Percentiles rank a stretch among this genome's conserved stretches.
These are phyloP conservation scores for Volucella inflata DNA, from an alignment of 2,888 invertebrate species.

Conservation along the genomic window DNA sequence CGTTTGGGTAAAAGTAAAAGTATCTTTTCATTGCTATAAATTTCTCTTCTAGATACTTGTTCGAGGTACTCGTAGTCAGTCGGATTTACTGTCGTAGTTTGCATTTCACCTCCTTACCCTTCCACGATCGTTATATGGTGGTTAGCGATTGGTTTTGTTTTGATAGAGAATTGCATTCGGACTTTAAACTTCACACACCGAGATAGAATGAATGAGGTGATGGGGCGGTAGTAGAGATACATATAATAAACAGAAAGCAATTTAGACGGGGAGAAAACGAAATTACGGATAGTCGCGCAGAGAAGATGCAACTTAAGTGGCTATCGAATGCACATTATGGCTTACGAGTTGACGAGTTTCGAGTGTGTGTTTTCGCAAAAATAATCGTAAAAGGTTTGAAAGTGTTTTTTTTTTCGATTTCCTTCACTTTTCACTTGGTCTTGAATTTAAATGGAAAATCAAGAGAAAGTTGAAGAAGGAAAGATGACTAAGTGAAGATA, in stretches of 20 bases:
- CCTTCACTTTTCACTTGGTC: neutral
- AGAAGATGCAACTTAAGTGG: constrained; percentile 3
- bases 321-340: constrained; percentile 18
- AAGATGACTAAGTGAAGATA: constrained; percentile 21
- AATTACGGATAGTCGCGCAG: neutral
- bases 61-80: no score
- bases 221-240: no score
- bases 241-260: constrained; percentile 19
- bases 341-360: no score
- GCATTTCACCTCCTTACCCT: no score
- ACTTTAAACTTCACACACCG: no score
- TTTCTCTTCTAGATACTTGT: constrained; percentile 23
- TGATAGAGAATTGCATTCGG: constrained; percentile 23
- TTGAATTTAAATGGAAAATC: neutral
- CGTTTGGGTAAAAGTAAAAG: constrained; percentile 64
- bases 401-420: constrained; percentile 13
- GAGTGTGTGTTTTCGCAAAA: constrained; percentile 15
- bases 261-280: constrained; percentile 3
- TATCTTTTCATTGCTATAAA: constrained; percentile 29
- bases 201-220: constrained; percentile 12
- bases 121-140: constrained; percentile 4
- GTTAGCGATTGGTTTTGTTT: constrained; percentile 16
- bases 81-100: no score
- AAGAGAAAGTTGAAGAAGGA: constrained; percentile 15
- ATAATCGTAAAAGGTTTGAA: constrained; percentile 10